phyloP scores from a whole-genome alignment of 2,113 vertebrate genomes.

The Solenodon paradoxus region DNA sequence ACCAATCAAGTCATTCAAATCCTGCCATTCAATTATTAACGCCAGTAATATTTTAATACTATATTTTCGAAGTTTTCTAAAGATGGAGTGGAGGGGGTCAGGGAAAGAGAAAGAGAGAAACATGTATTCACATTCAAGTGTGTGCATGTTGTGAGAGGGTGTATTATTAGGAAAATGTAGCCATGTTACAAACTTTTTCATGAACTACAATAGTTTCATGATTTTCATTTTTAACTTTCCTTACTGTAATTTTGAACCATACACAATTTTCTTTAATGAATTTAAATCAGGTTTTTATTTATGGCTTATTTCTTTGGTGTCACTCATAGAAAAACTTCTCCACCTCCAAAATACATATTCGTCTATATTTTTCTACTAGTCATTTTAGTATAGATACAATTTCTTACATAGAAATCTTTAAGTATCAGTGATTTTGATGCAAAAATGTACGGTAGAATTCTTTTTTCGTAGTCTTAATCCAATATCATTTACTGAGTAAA shows the following conservation, averaged over 20 bases:
- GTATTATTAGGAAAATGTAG: background rate
- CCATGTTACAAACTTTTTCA: background rate
- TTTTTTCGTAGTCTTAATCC: background rate
- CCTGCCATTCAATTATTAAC: background rate
- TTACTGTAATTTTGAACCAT: background rate
- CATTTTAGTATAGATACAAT: background rate
- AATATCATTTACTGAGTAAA: background rate
- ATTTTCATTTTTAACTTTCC: background rate
- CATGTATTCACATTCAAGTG: background rate
- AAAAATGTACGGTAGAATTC: background rate
- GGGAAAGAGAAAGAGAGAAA: background rate
- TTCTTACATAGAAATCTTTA: background rate
- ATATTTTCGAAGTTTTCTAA: background rate
- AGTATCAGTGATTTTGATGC: background rate
- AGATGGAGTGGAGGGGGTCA: background rate
- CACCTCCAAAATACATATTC: background rate
- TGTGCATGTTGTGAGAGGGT: background rate
- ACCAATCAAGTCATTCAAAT: background rate
- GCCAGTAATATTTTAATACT: background rate
- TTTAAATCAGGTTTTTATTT: constrained; percentile 22
- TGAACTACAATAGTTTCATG: background rate
- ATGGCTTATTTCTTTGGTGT: background rate
- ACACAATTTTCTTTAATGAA: background rate
- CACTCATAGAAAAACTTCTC: background rate
- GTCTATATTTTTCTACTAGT: background rate